Evolutionary conservation across 2,888 invertebrate genomes (phyloP), one percentile per base, ranked within the genome.

Genomic region (Endomychus coccineus): DNA sequence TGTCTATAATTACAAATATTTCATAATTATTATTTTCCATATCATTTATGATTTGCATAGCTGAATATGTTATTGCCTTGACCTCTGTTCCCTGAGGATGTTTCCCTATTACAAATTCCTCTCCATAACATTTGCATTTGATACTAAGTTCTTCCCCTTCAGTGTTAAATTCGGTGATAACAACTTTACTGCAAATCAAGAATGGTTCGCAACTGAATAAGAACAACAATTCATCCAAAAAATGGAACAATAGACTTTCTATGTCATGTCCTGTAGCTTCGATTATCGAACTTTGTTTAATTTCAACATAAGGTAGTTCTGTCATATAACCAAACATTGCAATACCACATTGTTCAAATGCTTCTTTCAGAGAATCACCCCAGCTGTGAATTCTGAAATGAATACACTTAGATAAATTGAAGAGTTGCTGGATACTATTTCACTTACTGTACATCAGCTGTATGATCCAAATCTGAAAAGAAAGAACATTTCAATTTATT

Each of bases 291-390:
- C 80, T 78, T 54, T 83, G 77, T 49, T 73, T 72, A 48, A 88
- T 83, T 60, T 91, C 83, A 1, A 98, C 89, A 44, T 77, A 77
- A 1, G 82, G 76, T 44, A 92, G 66, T 45, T 91, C 91, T 2
- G 96, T 97, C 90, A 97, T 97, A 64, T 97, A 98, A 1, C 83
- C 91, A 70, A 89, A 98, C 96, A 98, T 96, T 1, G 92, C 87
- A 63, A 90, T 78, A 4, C 88, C 94, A 56, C 87, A 87, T 68
- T 94, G 94, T 61, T 96, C 95, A 66, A 92, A 96, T 0, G 94
- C 83, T 69, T 96, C 95, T 56, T 78, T 71, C 33, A 96, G 59
- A 31, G 75, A 79, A 40, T 80, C 74, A 15, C 97, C 97, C 96
- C 96, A 96, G 35, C 89, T 77, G 62, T 95, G 94, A 43, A 95